Base-by-base conservation (phyloP, 2,113 vertebrate genomes). In the Callorhinus ursinus region DNA sequence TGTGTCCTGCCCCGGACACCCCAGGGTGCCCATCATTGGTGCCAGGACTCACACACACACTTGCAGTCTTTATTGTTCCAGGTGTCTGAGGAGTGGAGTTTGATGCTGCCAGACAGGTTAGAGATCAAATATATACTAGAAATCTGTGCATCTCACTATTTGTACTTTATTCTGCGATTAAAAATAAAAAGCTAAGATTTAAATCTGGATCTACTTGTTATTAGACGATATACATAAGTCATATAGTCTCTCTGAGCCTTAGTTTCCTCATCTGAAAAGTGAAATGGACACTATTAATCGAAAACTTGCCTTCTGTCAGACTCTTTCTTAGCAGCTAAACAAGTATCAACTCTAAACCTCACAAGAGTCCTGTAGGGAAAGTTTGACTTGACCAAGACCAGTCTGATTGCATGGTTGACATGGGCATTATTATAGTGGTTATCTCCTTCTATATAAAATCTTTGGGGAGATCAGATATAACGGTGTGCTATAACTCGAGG, bases 401-500 rank as follows among this genome's bases (percentile, higher is more conserved):
- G 42, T 4, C 46, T 26, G 28, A 13, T 13, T 39, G 6, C 46
- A 18, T 0, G 1, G 49, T 18, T 51, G 63, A 21, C 46, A 31
- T 0, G 4, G 28, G 1, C 26, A 26, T 31, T 24, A 12, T 22
- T 10, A 0, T 0, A 5, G 21, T 13, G 24, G 3, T 22, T 51
- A 4, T 22, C 2, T 46, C 46, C 1, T 26, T 28, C 65, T 21
- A 4, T 12, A 1, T 9, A 33, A 26, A 28, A 24, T 36, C 22
- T 8, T 14, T 2, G 16, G 28, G 39, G 42, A 65, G 53, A 19
- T 2, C 21, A 10, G 21, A 16, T 19, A n/a, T 9, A 33, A 79
- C 16, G 24, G n/a, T 16, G 26, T 36, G 7, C 4, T 18, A 28
- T 36, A 4, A 63, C 26, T 3, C 2, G 14, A 13, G 7, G 19